These are phyloP conservation scores for Motacilla alba DNA, from an alignment of 2,113 vertebrate genomes.

Conservation along the genomic window DNA sequence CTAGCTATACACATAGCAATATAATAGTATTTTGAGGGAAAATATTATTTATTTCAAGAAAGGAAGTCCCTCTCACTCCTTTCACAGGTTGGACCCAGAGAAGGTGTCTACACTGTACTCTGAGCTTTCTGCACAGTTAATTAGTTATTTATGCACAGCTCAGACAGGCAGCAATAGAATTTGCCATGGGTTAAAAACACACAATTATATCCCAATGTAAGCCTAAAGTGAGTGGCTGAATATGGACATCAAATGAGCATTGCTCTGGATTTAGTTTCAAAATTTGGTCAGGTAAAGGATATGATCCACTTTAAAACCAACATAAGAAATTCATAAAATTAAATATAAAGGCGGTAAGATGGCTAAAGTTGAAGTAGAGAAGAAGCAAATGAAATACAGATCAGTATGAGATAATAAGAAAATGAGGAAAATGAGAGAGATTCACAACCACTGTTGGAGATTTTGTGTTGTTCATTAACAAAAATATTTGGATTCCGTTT, in stretches of 20 bases:
- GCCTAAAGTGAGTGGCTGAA: not conserved
- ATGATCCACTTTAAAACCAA: not conserved
- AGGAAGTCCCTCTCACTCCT: not conserved
- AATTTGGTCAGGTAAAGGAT: not conserved
- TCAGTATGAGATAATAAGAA: not conserved
- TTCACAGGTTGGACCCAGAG: not conserved
- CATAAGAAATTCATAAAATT: not conserved
- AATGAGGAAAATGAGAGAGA: not conserved
- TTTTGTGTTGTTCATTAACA: not conserved
- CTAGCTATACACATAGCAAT: not conserved
- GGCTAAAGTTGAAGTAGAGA: not conserved
- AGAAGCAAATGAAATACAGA: not conserved
- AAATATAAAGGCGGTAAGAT: not conserved
- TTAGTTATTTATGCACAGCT: not conserved
- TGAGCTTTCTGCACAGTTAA: not conserved
- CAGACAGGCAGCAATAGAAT: not conserved
- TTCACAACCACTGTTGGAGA: not conserved
- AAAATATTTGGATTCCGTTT: not conserved
- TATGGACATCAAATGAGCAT: not conserved
- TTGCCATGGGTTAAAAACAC: not conserved
- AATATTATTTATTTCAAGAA: not conserved
- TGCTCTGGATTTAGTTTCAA: not conserved
- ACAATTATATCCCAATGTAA: not conserved
- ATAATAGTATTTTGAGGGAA: not conserved
- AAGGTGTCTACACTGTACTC: not conserved